Evolutionary conservation across 1,140 invertebrate genomes (phyloP), one percentile per base, ranked within the genome.

Genomic region (Leguminivora glycinivorella): DNA sequence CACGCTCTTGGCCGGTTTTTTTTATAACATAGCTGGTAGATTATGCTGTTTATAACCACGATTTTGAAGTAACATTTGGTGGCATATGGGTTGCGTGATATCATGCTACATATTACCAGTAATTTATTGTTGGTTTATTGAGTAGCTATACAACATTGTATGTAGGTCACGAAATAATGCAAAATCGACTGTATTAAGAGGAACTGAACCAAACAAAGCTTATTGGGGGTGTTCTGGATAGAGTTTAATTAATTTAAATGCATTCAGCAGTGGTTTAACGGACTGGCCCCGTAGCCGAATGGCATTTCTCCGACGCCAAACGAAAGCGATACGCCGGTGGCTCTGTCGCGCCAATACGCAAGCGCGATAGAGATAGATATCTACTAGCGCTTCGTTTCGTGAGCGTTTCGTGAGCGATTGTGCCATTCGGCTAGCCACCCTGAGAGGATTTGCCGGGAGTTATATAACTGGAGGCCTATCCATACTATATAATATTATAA

Each of bases 171-270:
- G 9, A 52, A 52, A 52, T 52, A 52, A 52, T 52, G 19, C 47
- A 52, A 19, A 22, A 52, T 19, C 5, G 19, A 52, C 17, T 47
- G 47, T 9, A 22, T 52, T n/a, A n/a, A 52, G 19, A 52, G 19
- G 47, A 52, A 22, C 58, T 9, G 58, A 29, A 63, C 26, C 58
- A 17, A 52, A 34, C 58, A 63, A 63, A 31, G 58, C 58, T 63
- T 63, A 63, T 63, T 63, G 58, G n/a, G 29, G n/a, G 24, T 29
- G 24, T 10, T 31, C n/a, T 29, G 58, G 14, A 17, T 63, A 63
- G 58, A 34, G 26, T 63, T 63, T 63, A 63, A 63, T 63, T 63
- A 63, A 63, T 63, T 63, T 63, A 63, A 63, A 63, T 29, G 58
- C 58, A 63, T 63, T 29, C 58, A 29, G 25, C 26, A 63, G 25